These are phyloP conservation scores for Drosophila grimshawi DNA, from an alignment of 1,140 invertebrate genomes.

Conservation along the genomic window DNA sequence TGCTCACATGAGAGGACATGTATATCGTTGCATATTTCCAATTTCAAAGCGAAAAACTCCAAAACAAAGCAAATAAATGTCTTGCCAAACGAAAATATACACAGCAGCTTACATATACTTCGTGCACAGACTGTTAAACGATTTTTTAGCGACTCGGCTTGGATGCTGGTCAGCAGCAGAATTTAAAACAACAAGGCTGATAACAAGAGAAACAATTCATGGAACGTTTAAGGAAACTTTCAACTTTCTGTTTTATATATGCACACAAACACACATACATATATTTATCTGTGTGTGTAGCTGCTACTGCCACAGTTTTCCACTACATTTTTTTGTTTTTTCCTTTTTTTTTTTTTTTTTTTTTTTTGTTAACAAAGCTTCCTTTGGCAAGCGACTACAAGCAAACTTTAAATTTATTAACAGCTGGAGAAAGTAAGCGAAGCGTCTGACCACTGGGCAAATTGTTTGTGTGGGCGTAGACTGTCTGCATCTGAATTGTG, in stretches of 20 bases:
- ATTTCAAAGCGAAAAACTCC: slow-evolving; percentile 57
- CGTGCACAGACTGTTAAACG: slow-evolving; percentile 72
- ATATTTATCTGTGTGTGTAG: not conserved
- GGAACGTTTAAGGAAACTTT: slow-evolving; percentile 79
- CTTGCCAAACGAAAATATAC: slow-evolving; percentile 31
- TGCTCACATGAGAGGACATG: slow-evolving; percentile 7
- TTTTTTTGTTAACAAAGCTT: slow-evolving; percentile 8
- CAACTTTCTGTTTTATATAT: slow-evolving; percentile 51
- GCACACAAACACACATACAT: not conserved
- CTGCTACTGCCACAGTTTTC: slow-evolving; percentile 21
- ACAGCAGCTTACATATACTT: slow-evolving; percentile 5
- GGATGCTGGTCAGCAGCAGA: slow-evolving; percentile 26
- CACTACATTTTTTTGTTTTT: slow-evolving; percentile 27
- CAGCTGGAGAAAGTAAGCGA: slow-evolving; percentile 58
- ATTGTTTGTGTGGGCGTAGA: slow-evolving; percentile 20
- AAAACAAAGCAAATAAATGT: slow-evolving; percentile 80
- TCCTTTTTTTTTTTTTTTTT: slow-evolving; percentile 21
- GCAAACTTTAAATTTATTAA: slow-evolving; percentile 81
- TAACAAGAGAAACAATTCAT: slow-evolving; percentile 69
- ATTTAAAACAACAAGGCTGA: slow-evolving; percentile 25
- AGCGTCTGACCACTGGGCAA: slow-evolving; percentile 37
- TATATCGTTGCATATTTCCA: slow-evolving; percentile 36
- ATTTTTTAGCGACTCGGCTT: slow-evolving; percentile 51
- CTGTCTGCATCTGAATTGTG: slow-evolving; percentile 51
- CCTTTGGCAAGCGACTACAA: slow-evolving; percentile 48